Conservation (phyloP, 2,888 invertebrate genomes). For the Spodoptera littoralis region DNA sequence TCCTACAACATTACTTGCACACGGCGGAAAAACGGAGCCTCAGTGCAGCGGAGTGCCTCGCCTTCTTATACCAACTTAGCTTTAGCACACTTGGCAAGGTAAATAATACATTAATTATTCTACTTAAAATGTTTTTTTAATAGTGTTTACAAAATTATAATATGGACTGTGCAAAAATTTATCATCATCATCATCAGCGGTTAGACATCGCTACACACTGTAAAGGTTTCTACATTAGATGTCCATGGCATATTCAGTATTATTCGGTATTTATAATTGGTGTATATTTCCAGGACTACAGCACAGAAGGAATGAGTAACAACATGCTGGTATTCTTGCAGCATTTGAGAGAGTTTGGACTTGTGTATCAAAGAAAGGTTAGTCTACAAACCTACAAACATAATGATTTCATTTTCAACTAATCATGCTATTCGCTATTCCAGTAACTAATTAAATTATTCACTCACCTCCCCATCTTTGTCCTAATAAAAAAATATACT, state of each 20-base stretch:
- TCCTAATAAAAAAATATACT: too few species aligned
- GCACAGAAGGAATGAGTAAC: conserved; percentile 97
- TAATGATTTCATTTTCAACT: too few species aligned
- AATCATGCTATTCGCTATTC: too few species aligned
- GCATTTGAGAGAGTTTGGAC: conserved; percentile 98
- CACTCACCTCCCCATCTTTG: too few species aligned
- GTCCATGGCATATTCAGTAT: too few species aligned
- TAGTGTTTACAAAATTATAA: too few species aligned
- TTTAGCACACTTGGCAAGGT: conserved; percentile 98
- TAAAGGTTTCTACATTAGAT: too few species aligned
- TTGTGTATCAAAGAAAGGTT: conserved; percentile 98
- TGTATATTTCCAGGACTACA: conserved; percentile 93
- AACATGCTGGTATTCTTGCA: conserved; percentile 96
- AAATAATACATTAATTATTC: conserved; percentile 21
- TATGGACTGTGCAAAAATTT: too few species aligned
- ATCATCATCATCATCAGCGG: too few species aligned
- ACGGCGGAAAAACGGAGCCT: conserved; percentile 96
- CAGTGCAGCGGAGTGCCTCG: conserved; percentile 96
- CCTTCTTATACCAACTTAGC: conserved; percentile 98
- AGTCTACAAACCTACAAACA: conserved; percentile 6
- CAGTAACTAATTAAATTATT: too few species aligned
- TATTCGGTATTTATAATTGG: background rate
- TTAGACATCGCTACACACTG: too few species aligned
- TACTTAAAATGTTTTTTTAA: too few species aligned
- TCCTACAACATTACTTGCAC: conserved; percentile 98